phyloP scores from a whole-genome alignment of 2,797 vertebrate genomes.

The Acipenser ruthenus region DNA sequence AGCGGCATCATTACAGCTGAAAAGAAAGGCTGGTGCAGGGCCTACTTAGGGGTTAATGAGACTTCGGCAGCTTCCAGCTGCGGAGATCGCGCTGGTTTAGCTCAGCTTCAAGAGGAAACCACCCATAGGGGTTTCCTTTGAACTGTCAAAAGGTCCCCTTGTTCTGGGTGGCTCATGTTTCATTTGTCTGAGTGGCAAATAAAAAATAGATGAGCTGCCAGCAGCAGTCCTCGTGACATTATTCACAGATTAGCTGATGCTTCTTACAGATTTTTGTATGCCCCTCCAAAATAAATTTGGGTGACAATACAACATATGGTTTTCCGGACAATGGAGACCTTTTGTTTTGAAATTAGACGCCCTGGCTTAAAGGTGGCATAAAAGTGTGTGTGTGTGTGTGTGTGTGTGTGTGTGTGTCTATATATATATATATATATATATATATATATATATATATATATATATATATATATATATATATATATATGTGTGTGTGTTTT shows the following conservation, averaged over 20 bases:
- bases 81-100: constrained; percentile 79
- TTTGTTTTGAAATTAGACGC: too few species aligned
- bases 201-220: constrained; percentile 99
- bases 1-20: constrained; percentile 86
- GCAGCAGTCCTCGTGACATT: constrained; percentile 85
- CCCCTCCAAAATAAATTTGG: constrained; percentile 76
- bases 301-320: constrained; percentile 60
- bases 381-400: too few species aligned
- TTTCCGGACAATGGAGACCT: constrained; percentile 13
- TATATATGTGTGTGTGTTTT: too few species aligned
- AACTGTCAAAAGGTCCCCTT: constrained; percentile 99
- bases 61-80: constrained; percentile 92
- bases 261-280: constrained; percentile 78
- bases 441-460: too few species aligned
- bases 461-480: too few species aligned
- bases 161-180: constrained; percentile 99
- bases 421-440: too few species aligned
- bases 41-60: constrained; percentile 99
- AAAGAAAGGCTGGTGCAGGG: constrained; percentile 81
- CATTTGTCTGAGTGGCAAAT: constrained; percentile 99
- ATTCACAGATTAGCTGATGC: constrained; percentile 83
- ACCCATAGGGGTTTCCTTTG: constrained; percentile 98
- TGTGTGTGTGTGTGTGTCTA: too few species aligned
- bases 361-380: too few species aligned
- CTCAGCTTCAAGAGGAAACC: constrained; percentile 93